Evolutionary conservation across 2,113 vertebrate genomes (phyloP).

Genomic region (Engystomops pustulosus): DNA sequence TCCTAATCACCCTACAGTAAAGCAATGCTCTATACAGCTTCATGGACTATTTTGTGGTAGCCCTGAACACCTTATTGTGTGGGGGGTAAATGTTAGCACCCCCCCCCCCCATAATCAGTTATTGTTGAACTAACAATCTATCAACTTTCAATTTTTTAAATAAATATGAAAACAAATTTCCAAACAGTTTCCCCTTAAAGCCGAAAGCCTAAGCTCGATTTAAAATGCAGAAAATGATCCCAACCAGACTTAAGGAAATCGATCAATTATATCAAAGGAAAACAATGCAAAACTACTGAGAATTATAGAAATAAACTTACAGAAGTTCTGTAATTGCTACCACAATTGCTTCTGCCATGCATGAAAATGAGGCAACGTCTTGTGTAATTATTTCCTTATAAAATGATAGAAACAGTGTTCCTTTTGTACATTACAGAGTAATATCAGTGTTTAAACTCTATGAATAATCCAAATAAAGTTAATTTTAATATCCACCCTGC

Average conservation of each 20-base stretch:
- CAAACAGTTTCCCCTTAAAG: background rate
- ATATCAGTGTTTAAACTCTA: background rate
- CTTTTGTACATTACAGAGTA: background rate
- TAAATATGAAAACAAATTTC: background rate
- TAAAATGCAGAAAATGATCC: background rate
- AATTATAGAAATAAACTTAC: background rate
- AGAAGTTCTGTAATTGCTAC: background rate
- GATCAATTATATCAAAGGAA: background rate
- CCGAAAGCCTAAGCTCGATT: background rate
- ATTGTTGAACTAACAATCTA: too few relatives aligned
- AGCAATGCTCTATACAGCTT: too few relatives aligned
- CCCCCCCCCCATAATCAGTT: too few relatives aligned
- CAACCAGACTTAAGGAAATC: background rate
- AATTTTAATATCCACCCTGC: background rate
- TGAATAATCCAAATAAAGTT: background rate
- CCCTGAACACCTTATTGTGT: too few relatives aligned
- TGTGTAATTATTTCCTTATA: background rate
- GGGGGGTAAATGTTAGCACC: too few relatives aligned
- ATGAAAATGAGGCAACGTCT: background rate
- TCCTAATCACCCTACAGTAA: too few relatives aligned
- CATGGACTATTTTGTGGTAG: too few relatives aligned
- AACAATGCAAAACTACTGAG: background rate
- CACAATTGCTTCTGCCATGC: background rate
- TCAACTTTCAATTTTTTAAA: too few relatives aligned
- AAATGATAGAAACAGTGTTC: background rate